Conservation (phyloP, 2,888 invertebrate species). For the Agonum fuliginosum region DNA sequence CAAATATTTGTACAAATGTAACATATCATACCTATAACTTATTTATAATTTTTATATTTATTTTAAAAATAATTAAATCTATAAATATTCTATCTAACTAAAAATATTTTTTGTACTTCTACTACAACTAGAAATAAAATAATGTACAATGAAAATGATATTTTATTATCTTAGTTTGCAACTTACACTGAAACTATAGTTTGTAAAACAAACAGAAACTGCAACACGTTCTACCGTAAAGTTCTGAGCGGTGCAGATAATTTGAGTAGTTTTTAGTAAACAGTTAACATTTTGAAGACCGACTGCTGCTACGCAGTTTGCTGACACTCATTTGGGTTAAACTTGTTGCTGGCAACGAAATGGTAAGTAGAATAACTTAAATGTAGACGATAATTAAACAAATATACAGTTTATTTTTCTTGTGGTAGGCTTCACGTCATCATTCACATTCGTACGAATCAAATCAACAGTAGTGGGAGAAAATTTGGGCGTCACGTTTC, state of each 20-base stretch:
- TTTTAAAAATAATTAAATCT: neutral
- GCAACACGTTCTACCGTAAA: neutral
- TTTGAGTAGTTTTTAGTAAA: neutral
- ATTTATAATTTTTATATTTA: constrained; percentile 32
- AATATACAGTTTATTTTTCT: no score
- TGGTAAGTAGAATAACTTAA: neutral
- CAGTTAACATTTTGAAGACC: neutral
- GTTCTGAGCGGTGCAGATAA: neutral
- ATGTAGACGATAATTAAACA: no score
- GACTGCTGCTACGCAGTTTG: neutral
- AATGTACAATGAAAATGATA: neutral
- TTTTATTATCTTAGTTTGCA: neutral
- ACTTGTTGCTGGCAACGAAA: neutral
- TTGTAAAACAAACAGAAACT: neutral
- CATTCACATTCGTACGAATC: no score
- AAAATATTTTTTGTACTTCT: constrained; percentile 37
- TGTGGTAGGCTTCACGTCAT: no score
- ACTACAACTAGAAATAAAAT: neutral
- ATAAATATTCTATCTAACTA: neutral
- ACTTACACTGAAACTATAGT: neutral
- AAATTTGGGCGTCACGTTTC: no score
- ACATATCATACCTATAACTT: constrained; percentile 23
- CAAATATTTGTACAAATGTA: constrained; percentile 12
- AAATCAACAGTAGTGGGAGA: no score
- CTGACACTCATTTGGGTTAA: neutral